These are phyloP conservation scores for Cisticola juncidis DNA, from an alignment of 2,113 vertebrate genomes.

Conservation along the genomic window DNA sequence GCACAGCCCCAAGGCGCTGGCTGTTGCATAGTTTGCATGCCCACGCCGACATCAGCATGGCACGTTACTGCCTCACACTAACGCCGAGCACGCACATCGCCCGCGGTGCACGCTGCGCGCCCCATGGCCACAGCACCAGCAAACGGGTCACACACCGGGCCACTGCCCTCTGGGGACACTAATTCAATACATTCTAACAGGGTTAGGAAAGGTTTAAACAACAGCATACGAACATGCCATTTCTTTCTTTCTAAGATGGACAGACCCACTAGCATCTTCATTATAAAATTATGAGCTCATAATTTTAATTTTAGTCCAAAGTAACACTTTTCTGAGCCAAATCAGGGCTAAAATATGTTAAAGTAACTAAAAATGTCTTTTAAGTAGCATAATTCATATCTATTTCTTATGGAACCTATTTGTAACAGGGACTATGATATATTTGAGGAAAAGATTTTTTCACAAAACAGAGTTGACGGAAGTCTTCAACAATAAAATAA, in stretches of 20 bases:
- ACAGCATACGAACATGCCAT: background rate
- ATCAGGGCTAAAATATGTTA: background rate
- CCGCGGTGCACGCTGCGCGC: rapidly evolving
- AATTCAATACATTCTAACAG: background rate
- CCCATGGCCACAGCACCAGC: background rate
- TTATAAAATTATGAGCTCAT: background rate
- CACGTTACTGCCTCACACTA: rapidly evolving
- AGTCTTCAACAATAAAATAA: background rate
- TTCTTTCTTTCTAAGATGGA: background rate
- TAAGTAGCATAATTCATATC: background rate
- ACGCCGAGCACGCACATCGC: rapidly evolving
- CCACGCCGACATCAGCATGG: rapidly evolving
- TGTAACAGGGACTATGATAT: background rate
- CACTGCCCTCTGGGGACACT: background rate
- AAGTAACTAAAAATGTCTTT: background rate
- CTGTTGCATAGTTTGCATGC: rapidly evolving
- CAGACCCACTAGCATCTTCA: background rate
- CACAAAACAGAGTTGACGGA: background rate
- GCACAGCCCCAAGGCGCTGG: rapidly evolving
- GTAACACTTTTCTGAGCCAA: background rate
- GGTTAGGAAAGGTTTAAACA: background rate
- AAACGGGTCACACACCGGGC: rapidly evolving
- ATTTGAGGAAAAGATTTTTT: background rate
- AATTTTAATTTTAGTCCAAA: background rate
- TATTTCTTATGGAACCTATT: background rate